Evolutionary conservation across 2,113 vertebrate genomes (phyloP), one percentile per base, ranked within the genome.

Genomic region (Rhabdomys dilectus): DNA sequence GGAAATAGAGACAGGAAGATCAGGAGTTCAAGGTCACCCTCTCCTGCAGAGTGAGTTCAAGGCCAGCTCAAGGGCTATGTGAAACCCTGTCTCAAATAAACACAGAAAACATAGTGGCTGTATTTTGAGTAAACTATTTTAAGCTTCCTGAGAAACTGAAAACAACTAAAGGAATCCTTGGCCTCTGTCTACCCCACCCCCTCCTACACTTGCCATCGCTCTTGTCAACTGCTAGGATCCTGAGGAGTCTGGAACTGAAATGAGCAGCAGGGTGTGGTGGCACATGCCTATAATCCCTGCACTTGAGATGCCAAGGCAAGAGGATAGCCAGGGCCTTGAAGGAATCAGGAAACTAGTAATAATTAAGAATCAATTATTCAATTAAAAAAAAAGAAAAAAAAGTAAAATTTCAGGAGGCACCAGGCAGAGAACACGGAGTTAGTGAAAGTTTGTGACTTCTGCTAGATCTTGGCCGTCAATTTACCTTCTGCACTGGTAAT

Each of bases 61-160:
- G 51, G 51, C 21, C 26, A 89, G 53, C 26, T 68, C 66, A 56
- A 60, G 70, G 15, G 87, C 87, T 42, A 34, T 34, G 70, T 39
- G 68, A 88, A 56, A 39, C 15, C 22, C 51, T 29, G 68, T 24
- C 68, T 39, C 13, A 88, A 72, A 56, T 10, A 88, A 88, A 68
- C 85, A 88, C 45, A 70, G 66, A 87, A 62, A 68, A 3, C 42
- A 51, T 34, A 72, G n/a, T 24, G 56, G 5, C n/a, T 91, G 39
- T 73, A 70, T 85, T 94, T 81, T 77, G 70, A 92, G 15, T 94
- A 91, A 77, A 90, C 95, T 95, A 56, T 89, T 95, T 91, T 60
- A 72, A 80, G 22, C n/a, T 95, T 97, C 85, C 66, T 95, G 81
- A 89, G 87, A 93, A 91, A 92, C 58, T 62, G 75, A 95, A 96